These are phyloP conservation scores for Monochamus alternatus DNA, from an alignment of 2,888 invertebrate species.

Conservation along the genomic window DNA sequence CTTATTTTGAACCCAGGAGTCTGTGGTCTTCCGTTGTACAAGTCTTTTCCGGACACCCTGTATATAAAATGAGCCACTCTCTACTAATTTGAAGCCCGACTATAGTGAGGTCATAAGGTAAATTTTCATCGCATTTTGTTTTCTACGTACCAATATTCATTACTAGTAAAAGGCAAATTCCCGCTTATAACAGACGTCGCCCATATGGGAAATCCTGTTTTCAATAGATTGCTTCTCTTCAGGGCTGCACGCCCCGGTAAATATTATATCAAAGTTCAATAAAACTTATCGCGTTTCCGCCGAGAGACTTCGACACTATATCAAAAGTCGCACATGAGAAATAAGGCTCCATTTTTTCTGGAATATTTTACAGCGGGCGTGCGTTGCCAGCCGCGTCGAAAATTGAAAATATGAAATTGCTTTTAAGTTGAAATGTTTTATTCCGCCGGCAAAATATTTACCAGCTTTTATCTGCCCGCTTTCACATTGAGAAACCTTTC, in stretches of 20 bases:
- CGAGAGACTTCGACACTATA: conserved; percentile 3
- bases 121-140: no score
- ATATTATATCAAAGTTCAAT: conserved; percentile 12
- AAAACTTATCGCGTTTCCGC: conserved; percentile 12
- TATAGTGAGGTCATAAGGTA: no score
- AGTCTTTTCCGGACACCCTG: no score
- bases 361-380: conserved; percentile 16
- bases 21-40: no score
- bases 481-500: no score
- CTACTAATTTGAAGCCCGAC: no score
- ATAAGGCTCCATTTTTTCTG: conserved; percentile 44
- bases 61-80: no score
- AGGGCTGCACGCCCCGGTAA: neutral
- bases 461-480: no score
- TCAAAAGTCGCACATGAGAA: conserved; percentile 41
- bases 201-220: conserved; percentile 1
- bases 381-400: conserved; percentile 10
- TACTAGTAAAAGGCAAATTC: neutral
- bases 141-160: no score
- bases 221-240: neutral
- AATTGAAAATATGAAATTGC: conserved; percentile 3
- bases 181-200: conserved; percentile 1
- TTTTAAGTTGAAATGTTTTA: neutral
- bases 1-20: no score
- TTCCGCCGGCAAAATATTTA: neutral